These are phyloP conservation scores for Lophotriccus pileatus DNA, from an alignment of 2,797 vertebrate genomes.

Conservation along the genomic window DNA sequence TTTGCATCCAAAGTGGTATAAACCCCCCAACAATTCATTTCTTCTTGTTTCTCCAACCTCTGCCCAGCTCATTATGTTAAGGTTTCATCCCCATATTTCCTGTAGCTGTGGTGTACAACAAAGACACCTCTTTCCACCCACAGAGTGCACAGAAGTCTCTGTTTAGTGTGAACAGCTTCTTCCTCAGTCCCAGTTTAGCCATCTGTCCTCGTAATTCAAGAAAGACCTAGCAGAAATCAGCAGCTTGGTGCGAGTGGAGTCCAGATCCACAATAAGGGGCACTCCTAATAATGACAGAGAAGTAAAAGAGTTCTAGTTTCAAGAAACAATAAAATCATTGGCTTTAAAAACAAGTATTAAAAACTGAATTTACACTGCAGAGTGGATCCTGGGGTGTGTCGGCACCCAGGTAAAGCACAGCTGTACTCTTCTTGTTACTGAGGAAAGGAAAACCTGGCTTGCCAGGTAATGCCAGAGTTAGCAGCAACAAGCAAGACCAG, in stretches of 20 bases:
- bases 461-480: neutral
- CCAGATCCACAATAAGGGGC: neutral
- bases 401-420: neutral
- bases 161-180: conserved; percentile 23
- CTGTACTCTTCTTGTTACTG: neutral
- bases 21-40: neutral
- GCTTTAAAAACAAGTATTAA: neutral
- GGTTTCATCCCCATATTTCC: neutral
- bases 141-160: neutral
- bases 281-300: neutral
- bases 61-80: neutral
- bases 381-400: neutral
- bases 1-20: neutral
- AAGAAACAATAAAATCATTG: neutral
- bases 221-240: neutral
- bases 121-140: conserved; percentile 2
- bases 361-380: neutral
- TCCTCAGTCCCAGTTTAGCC: conserved; percentile 40
- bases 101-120: neutral
- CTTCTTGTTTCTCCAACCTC: neutral
- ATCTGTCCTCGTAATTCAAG: conserved; percentile 19
- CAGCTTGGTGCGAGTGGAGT: neutral
- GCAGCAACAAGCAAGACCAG: neutral
- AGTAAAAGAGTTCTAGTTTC: neutral
- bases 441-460: neutral